These are phyloP conservation scores for Ophiothrix spiculata DNA, from an alignment of 35 echinoderm and acorn worm species.

Conservation along the genomic window DNA sequence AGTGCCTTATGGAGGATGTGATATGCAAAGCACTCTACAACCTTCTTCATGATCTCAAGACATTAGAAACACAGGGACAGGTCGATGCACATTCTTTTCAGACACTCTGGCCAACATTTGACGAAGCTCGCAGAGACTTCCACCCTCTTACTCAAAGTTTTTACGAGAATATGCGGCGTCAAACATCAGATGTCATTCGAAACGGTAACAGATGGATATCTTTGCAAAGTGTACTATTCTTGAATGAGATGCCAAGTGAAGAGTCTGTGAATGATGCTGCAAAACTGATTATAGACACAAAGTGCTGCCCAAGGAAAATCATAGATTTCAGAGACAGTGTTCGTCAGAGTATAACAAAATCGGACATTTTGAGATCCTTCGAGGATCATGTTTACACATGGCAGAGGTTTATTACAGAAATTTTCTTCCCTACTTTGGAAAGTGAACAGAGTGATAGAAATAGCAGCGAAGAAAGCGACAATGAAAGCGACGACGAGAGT, in stretches of 20 bases:
- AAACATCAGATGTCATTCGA: not conserved
- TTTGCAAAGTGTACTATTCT: not conserved
- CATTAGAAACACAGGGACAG: not conserved
- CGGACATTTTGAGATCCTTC: not conserved
- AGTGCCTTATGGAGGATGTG: conserved; percentile 30
- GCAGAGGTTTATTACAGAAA: conserved; percentile 40
- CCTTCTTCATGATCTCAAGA: conserved; percentile 16
- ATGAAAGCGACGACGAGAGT: not conserved
- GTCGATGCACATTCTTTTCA: conserved; percentile 26
- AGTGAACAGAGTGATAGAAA: too few species aligned
- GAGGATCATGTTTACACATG: conserved; percentile 9
- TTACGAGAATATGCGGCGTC: not conserved
- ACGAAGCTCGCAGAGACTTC: conserved; percentile 17
- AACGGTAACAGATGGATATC: not conserved
- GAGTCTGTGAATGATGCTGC: not conserved
- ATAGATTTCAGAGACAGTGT: not conserved
- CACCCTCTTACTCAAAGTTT: conserved; percentile 29
- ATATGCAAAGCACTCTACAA: conserved; percentile 39
- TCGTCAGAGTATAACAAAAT: not conserved
- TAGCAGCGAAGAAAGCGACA: not conserved
- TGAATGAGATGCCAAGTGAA: not conserved
- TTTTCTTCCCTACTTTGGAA: conserved; percentile 42
- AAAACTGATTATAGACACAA: not conserved
- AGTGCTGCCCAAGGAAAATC: not conserved
- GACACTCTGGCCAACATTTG: conserved; percentile 35